A percentile compares a stretch with the other conserved stretches of the same genome.
phyloP scores from a whole-genome alignment of 2,113 vertebrate genomes.

The Neomonachus schauinslandi region DNA sequence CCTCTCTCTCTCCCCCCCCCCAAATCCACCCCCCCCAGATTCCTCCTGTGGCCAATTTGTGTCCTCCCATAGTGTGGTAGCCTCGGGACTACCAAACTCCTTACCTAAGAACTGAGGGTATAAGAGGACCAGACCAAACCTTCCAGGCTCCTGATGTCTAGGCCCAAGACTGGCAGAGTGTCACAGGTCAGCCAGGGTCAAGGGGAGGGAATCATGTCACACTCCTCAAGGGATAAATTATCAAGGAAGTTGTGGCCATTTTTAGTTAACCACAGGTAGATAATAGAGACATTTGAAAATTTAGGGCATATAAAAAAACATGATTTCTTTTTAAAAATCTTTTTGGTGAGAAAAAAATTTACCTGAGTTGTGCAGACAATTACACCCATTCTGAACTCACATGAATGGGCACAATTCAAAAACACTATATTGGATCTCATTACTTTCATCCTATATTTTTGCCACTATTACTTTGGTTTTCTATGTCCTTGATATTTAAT shows the following conservation, averaged over 20 bases:
- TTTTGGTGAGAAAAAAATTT: not conserved
- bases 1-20: not conserved
- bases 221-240: not conserved
- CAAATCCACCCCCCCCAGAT: no score
- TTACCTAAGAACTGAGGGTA: not conserved
- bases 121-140: not conserved
- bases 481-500: constrained; percentile 30
- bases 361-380: not conserved
- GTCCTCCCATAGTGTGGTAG: not conserved
- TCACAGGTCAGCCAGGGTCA: not conserved
- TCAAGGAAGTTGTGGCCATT: not conserved
- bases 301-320: not conserved
- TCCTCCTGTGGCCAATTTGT: not conserved
- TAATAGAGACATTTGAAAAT: not conserved
- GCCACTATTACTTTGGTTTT: constrained; percentile 17
- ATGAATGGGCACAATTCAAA: constrained; percentile 30
- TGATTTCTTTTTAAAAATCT: not conserved
- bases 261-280: not conserved
- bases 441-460: constrained; percentile 11
- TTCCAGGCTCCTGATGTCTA: not conserved
- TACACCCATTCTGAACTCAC: not conserved
- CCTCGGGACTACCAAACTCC: not conserved
- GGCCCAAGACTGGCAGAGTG: not conserved
- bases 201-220: not conserved
- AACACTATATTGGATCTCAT: not conserved